These are phyloP conservation scores for Eurois occulta DNA, from an alignment of 2,888 invertebrate genomes.

Conservation along the genomic window DNA sequence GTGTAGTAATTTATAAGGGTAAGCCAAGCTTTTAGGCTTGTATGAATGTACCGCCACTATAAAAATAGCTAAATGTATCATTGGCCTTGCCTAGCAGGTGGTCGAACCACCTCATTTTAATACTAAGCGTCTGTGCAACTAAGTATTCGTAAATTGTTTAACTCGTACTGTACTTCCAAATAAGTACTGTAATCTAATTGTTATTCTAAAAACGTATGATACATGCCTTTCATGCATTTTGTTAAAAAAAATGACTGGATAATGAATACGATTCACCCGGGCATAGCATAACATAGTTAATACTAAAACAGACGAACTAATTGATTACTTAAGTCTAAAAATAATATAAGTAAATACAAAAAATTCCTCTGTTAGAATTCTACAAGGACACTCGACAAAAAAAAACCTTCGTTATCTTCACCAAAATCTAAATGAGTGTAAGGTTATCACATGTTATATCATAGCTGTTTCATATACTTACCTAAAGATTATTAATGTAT, in stretches of 20 bases:
- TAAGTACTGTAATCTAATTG: constrained; percentile 58
- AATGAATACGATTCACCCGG: not conserved
- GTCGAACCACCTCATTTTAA: constrained; percentile 35
- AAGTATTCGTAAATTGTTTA: constrained; percentile 53
- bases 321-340: constrained; percentile 9
- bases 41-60: not conserved
- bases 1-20: not conserved
- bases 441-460: constrained; percentile 16
- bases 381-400: not conserved
- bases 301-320: constrained; percentile 12
- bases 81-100: constrained; percentile 32
- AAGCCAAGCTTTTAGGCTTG: not conserved
- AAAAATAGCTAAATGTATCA: not conserved
- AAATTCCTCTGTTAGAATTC: not conserved
- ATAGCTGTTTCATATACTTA: not conserved
- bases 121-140: constrained; percentile 35
- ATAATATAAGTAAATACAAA: not conserved
- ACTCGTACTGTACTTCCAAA: constrained; percentile 49
- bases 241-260: constrained; percentile 29
- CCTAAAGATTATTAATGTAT: not conserved
- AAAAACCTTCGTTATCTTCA: not conserved
- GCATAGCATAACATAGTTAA: not conserved
- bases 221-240: constrained; percentile 39
- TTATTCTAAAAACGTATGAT: constrained; percentile 40
- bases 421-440: constrained; percentile 18